These are phyloP conservation scores for Pterocles orientalis DNA, from an alignment of 2,113 vertebrate genomes.

Conservation along the genomic window DNA sequence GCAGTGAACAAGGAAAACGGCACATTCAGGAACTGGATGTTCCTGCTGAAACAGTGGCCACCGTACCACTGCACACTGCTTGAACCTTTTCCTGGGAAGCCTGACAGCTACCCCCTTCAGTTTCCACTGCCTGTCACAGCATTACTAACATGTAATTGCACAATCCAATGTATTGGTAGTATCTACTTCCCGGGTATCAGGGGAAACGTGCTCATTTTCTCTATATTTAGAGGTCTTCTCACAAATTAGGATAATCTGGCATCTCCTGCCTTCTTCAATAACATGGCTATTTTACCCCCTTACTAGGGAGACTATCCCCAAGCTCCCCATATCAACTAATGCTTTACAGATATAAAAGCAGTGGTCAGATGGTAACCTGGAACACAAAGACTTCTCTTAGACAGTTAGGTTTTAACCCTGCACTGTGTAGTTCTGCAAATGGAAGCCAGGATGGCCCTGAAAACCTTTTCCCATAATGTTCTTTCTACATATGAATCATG, in stretches of 20 bases:
- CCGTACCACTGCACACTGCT: background rate
- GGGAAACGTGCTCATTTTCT: background rate
- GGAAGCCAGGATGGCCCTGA: background rate
- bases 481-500: no score
- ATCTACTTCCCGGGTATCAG: background rate
- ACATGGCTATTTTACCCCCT: background rate
- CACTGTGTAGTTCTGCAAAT: background rate
- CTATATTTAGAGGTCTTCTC: background rate
- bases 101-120: background rate
- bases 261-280: background rate
- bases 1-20: background rate
- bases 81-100: background rate
- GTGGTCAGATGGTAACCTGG: background rate
- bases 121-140: background rate
- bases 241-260: background rate
- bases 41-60: background rate
- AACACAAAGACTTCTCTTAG: background rate
- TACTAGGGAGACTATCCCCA: background rate
- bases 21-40: background rate
- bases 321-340: background rate
- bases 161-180: fast-evolving
- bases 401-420: background rate
- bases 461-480: background rate
- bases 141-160: background rate
- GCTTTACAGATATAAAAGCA: background rate